Evolutionary conservation across 1,140 invertebrate species (phyloP).

Genomic region (Formica exsecta): DNA sequence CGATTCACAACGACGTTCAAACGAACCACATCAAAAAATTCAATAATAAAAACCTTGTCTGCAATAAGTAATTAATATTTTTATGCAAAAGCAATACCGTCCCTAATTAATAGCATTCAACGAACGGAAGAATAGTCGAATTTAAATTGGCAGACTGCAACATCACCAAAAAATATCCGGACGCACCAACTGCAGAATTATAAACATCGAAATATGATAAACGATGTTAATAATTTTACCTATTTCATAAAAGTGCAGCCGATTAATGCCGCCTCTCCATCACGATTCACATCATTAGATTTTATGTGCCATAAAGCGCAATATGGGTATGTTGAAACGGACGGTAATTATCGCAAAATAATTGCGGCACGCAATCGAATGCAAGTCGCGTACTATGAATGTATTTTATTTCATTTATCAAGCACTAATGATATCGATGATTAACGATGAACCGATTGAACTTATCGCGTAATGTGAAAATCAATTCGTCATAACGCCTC

Average conservation of each 20-base stretch:
- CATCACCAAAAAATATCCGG: neutral
- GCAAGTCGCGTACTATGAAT: slow-evolving; percentile 1
- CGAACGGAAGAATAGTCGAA: neutral
- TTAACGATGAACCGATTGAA: slow-evolving; percentile 53
- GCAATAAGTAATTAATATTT: slow-evolving; percentile 35
- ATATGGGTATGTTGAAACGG: neutral
- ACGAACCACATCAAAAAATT: no score
- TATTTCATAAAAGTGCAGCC: slow-evolving; percentile 34
- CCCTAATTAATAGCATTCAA: slow-evolving; percentile 37
- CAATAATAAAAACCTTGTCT: neutral
- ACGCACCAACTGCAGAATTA: neutral
- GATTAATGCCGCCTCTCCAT: slow-evolving; percentile 24
- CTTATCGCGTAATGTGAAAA: slow-evolving; percentile 55
- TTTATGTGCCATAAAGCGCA: slow-evolving; percentile 20
- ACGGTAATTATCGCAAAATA: slow-evolving; percentile 27
- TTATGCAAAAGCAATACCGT: neutral
- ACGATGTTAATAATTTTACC: slow-evolving; percentile 31
- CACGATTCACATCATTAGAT: slow-evolving; percentile 47
- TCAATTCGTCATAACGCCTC: slow-evolving; percentile 38
- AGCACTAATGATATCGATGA: slow-evolving; percentile 51
- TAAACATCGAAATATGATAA: slow-evolving; percentile 29
- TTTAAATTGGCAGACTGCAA: slow-evolving; percentile 27
- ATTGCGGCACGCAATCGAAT: slow-evolving; percentile 19
- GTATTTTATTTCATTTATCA: slow-evolving; percentile 59
- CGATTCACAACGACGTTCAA: no score